phyloP scores from a whole-genome alignment of 2,113 vertebrate genomes.

The Pseudopipra pipra region DNA sequence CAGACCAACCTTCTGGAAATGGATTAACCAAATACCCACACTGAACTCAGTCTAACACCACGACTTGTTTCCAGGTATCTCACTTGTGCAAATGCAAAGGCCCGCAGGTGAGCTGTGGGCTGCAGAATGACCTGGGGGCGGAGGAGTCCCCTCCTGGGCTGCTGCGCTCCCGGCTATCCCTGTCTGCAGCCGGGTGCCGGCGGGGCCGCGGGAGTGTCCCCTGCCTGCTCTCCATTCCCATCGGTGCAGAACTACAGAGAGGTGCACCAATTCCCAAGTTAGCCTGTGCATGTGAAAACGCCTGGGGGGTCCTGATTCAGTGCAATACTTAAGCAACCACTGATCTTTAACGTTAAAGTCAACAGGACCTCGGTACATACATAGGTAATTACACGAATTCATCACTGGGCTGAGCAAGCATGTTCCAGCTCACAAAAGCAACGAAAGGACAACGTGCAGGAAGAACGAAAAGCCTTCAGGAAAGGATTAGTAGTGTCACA shows the following conservation, averaged over 20 bases:
- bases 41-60: not conserved
- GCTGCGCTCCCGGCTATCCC: not conserved
- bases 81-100: not conserved
- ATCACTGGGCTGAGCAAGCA: conserved; percentile 53
- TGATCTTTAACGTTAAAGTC: conserved; percentile 39
- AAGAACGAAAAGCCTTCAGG: conserved; percentile 66
- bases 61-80: accelerated
- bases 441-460: conserved; percentile 49
- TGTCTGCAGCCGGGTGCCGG: accelerated
- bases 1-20: not conserved
- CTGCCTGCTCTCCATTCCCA: not conserved
- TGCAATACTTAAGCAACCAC: conserved; percentile 37
- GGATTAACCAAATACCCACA: not conserved
- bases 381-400: conserved; percentile 46
- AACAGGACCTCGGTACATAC: conserved; percentile 32
- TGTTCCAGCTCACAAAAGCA: conserved; percentile 58
- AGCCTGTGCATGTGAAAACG: not conserved
- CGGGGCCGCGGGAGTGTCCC: accelerated
- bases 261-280: not conserved
- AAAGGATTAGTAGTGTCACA: conserved; percentile 66
- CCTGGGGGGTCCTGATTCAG: conserved; percentile 47
- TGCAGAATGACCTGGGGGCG: not conserved
- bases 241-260: not conserved
- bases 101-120: not conserved
- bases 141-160: accelerated